Conservation (phyloP, 1,140 invertebrate genomes). For the Ostrea denselamellosa region DNA sequence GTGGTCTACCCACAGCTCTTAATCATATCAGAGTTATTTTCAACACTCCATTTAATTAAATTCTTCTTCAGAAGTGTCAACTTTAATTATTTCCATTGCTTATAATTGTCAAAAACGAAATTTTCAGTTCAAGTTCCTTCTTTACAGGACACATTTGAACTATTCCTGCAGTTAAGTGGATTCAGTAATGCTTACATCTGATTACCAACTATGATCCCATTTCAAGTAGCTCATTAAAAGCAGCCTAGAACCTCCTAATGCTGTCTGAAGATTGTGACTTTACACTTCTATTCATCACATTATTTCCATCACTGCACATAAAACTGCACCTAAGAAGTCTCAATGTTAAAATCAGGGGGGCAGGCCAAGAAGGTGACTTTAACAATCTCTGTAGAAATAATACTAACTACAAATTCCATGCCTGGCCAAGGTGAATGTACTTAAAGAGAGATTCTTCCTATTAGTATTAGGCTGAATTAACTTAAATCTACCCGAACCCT, state of each 20-base stretch:
- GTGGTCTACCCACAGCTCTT: background rate
- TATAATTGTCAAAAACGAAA: background rate
- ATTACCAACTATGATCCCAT: background rate
- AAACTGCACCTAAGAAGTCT: background rate
- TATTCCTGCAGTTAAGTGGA: background rate
- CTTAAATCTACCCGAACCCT: background rate
- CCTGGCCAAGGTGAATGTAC: background rate
- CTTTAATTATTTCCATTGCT: slow-evolving; percentile 13
- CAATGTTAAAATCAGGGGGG: background rate
- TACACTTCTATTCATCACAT: background rate
- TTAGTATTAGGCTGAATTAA: background rate
- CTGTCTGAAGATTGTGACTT: background rate
- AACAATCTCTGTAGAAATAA: background rate
- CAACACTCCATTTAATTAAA: background rate
- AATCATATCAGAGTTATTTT: slow-evolving; percentile 1
- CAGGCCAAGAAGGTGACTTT: background rate
- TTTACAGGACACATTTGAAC: background rate
- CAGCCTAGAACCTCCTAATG: background rate
- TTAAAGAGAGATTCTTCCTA: background rate
- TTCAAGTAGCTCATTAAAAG: slow-evolving; percentile 5
- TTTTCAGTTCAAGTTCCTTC: background rate
- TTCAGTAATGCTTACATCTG: background rate
- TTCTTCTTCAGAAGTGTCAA: slow-evolving; percentile 7
- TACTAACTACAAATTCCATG: slow-evolving; percentile 2
- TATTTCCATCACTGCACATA: slow-evolving; percentile 1